A percentile compares a stretch with the other conserved stretches of the same genome.
Conservation (phyloP, 2,113 vertebrate species). For the Toxotes jaculatrix region DNA sequence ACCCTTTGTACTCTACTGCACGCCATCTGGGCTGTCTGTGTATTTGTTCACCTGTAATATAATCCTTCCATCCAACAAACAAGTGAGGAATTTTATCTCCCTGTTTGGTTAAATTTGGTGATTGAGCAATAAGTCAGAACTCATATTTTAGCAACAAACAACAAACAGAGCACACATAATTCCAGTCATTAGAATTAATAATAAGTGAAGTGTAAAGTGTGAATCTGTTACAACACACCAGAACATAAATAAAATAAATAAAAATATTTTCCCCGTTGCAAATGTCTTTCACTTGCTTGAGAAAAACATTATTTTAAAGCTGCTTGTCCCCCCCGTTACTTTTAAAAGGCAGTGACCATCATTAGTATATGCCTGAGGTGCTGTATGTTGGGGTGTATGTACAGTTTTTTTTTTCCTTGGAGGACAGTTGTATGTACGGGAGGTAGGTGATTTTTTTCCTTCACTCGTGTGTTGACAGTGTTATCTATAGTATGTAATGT, state of each 20-base stretch:
- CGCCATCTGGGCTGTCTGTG: conserved; percentile 57
- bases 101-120: conserved; percentile 31
- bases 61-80: conserved; percentile 61
- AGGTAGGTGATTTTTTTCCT: not conserved
- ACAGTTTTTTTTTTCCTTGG: not conserved
- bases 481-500: not conserved
- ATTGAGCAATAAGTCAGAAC: conserved; percentile 6
- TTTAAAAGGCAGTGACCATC: not conserved
- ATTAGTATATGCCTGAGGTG: not conserved
- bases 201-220: not conserved
- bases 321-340: not conserved
- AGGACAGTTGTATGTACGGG: not conserved
- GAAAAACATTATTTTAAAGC: not conserved
- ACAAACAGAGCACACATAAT: not conserved
- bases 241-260: too few species aligned
- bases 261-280: not conserved
- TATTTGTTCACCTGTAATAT: conserved; percentile 63
- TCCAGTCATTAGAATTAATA: not conserved
- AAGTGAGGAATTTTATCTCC: conserved; percentile 37
- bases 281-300: not conserved
- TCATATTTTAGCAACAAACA: not conserved
- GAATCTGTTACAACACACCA: not conserved
- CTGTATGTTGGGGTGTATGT: not conserved
- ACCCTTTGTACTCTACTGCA: conserved; percentile 8
- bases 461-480: not conserved